Evolutionary conservation across 2,113 vertebrate species (phyloP), one percentile per base, ranked within the genome.

Genomic region (Saguinus midas): DNA sequence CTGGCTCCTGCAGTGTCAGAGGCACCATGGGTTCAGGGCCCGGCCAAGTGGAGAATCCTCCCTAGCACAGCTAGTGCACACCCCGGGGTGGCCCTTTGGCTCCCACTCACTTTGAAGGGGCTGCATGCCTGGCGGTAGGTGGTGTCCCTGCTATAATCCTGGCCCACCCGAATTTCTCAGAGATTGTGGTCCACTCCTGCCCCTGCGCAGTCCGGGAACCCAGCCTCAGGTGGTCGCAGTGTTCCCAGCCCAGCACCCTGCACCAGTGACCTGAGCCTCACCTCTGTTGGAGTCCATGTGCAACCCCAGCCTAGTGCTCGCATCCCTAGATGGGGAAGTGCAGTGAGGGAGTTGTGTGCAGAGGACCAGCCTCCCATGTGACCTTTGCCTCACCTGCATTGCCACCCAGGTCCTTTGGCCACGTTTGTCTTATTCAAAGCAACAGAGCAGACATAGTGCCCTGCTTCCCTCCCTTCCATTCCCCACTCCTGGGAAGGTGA

Each of bases 21-120:
- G 23, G 58, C 25, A 0, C 6, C 43, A 25, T 14, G 5, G 6
- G 43, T 48, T 23, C 75, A 7, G 3, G 72, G 25, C 75, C 3
- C 0, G 6, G 3, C 25, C 20, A 1, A 21, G 37, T 9, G n/a
- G n/a, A 73, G 9, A 1, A 23, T 73, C n/a, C 55, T 57, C 35
- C 0, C 6, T 14, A 25, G 23, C 5, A 1, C n/a, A n/a, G 5
- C 13, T 0, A 1, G 20, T 13, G 85, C 25, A 10, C 50, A 18
- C 5, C 9, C n/a, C 6, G 5, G 50, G 40, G 40, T 43, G 40
- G 40, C 40, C 10, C 25, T 73, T 40, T 58, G 68, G 17, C 68
- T 6, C 3, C 45, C 25, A 8, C 25, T 78, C 1, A 0, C 14
- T 13, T 8, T 7, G 29, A 10, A 73, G 50, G 35, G n/a, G 9